Base-by-base conservation (phyloP, 2,797 vertebrate genomes). In the Capromys pilorides region DNA sequence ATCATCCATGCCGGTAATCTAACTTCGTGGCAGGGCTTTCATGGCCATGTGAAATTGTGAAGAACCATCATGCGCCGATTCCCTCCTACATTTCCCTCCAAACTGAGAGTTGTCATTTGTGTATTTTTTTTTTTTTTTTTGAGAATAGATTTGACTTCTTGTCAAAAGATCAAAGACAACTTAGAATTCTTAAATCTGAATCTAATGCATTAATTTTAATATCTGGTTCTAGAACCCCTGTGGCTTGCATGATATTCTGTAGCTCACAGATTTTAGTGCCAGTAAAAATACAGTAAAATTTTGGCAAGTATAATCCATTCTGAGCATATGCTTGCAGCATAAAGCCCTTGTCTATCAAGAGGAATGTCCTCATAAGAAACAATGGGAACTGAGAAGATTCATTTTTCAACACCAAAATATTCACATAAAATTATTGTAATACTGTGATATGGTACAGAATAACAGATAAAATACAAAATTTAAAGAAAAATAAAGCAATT, bases 181-280 rank as follows among this genome's bases (percentile, higher is more conserved):
- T 81, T 22, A 83, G 61, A 83, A 59, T 8, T 71, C 41, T 84
- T 92, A 86, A 73, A 49, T 84, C 51, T 86, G 66, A 8, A 16
- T 39, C 0, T 28, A n/a, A 26, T 33, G 2, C 59, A 41, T 54
- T 77, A 51, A 80, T 87, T 93, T 90, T n/a, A 75, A 62, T 61
- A 62, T 5, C 62, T 75, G 7, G 57, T 86, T 84, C n/a, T 67
- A 77, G 49, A 77, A 89, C 12, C 13, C 57, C 54, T 59, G 31
- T 57, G 33, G 22, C 33, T 59, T 57, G 8, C 39, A 73, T 64
- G 51, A 1, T 1, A 22, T 75, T 75, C 4, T 45, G 54, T 54
- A 89, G 59, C 88, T 79, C 12, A 61, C 10, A 83, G 26, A 4
- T 9, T 84, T 75, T 33, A 0, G 39, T 45, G 11, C 19, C 22